phyloP scores from a whole-genome alignment of 2,888 invertebrate species.

The Coecobrya sp. region DNA sequence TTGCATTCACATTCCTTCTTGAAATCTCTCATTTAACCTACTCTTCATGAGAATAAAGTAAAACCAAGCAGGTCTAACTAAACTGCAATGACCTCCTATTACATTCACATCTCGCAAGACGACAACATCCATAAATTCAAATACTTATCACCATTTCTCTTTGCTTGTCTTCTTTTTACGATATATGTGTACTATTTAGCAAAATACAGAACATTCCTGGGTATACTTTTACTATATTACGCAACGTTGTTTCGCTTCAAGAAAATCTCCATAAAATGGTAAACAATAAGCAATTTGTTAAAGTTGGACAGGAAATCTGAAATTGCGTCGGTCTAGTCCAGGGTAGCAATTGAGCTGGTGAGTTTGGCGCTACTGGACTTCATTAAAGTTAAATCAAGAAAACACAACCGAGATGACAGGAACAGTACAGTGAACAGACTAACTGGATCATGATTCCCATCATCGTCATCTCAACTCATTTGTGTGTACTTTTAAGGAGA shows the following conservation, averaged over 20 bases:
- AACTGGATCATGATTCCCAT: conserved; percentile 21
- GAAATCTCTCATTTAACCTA: conserved; percentile 58
- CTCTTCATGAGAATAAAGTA: conserved; percentile 29
- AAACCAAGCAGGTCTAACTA: conserved; percentile 33
- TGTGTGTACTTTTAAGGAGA: conserved; percentile 13
- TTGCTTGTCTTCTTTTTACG: not conserved
- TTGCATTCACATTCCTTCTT: not conserved
- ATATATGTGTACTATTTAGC: conserved; percentile 7
- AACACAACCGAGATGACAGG: conserved; percentile 11
- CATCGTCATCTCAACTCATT: conserved; percentile 11
- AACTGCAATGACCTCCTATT: conserved; percentile 47
- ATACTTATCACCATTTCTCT: conserved; percentile 71
- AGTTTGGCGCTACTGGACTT: conserved; percentile 60
- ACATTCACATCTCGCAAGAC: conserved; percentile 73
- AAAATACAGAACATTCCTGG: conserved; percentile 3
- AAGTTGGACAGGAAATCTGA: conserved; percentile 74
- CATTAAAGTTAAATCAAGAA: conserved; percentile 77
- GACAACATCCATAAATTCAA: conserved; percentile 78
- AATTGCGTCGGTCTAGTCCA: conserved; percentile 6
- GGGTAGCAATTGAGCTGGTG: conserved; percentile 53
- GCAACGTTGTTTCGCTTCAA: too few relatives aligned
- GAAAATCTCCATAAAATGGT: conserved; percentile 64
- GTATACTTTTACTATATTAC: not conserved
- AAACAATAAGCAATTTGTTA: conserved; percentile 69
- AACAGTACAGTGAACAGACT: not conserved